Base-by-base conservation (phyloP, 2,113 vertebrate genomes). In the Gavia stellata region DNA sequence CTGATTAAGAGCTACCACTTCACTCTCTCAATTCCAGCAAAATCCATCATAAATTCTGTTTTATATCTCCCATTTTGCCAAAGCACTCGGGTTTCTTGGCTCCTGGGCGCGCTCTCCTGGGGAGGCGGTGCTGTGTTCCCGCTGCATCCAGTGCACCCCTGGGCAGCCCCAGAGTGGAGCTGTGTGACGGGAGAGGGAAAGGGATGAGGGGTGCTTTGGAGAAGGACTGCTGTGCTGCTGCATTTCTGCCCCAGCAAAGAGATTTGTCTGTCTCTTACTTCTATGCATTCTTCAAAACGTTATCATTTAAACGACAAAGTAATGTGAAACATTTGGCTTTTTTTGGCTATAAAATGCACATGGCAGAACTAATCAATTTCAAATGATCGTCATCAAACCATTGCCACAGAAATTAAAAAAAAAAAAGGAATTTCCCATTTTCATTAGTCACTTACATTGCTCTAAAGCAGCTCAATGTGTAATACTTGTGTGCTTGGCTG, bases 311-410 rank as follows among this genome's bases (percentile, higher is more conserved):
- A 81, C 55, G 88, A 44, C 83, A 50, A 66, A 40, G 67, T 88
- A 90, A 92, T 90, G 84, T 68, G 80, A 86, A 82, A 74, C 88
- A n/a, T 90, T 80, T 58, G 71, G 62, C 74, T 47, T 79, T 86
- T 88, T 90, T 59, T 58, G 89, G 79, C 79, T 78, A 40, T 95
- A 90, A 94, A 95, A 72, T 44, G 50, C 88, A 88, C 29, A 23
- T 65, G 74, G 92, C 86, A 90, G 96, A 94, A 92, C 95, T 92
- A 92, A 94, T 92, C 86, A 75, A 92, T 96, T 93, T 85, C 70
- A 91, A 92, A 92, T 31, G 62, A 80, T 94, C 3, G 6, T 67
- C 85, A 75, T 87, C 81, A 95, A 91, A 72, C 49, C 85, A 31
- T 63, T 86, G 90, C 58, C 50, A 86, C 52, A 67, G 74, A 84